Evolutionary conservation across 2,888 invertebrate species (phyloP).

Genomic region (Agonum fuliginosum): DNA sequence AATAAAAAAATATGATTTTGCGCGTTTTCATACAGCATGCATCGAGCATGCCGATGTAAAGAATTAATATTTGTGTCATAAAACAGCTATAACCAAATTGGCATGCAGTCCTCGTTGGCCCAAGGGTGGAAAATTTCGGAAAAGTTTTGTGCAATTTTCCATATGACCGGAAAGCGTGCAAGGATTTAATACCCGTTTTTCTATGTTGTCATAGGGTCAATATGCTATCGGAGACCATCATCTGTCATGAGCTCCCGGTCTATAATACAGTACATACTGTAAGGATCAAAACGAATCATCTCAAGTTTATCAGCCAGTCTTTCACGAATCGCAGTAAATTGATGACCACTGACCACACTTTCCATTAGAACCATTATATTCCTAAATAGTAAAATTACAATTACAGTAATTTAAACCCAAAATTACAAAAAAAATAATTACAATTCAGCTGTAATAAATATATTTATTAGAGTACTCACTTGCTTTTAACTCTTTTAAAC

Average conservation of each 20-base stretch:
- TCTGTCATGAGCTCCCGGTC: too few relatives aligned
- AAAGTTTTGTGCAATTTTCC: too few relatives aligned
- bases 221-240: too few relatives aligned
- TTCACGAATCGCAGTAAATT: constrained; percentile 79
- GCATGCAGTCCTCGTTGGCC: too few relatives aligned
- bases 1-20: too few relatives aligned
- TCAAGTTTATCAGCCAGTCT: constrained; percentile 87
- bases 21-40: constrained; percentile 36
- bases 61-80: too few relatives aligned
- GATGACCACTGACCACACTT: constrained; percentile 87
- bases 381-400: constrained; percentile 71
- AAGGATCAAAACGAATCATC: constrained; percentile 84
- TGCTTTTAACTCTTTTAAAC: constrained; percentile 84
- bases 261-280: constrained; percentile 78
- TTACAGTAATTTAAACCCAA: constrained; percentile 9
- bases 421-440: too few relatives aligned
- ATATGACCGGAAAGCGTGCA: too few relatives aligned
- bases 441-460: constrained; percentile 21
- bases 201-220: too few relatives aligned
- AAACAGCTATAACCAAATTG: too few relatives aligned
- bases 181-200: too few relatives aligned
- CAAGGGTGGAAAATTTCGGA: too few relatives aligned
- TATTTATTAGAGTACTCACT: constrained; percentile 75
- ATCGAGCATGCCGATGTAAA: neutral
- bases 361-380: constrained; percentile 85